Base-by-base conservation (phyloP, 2,888 invertebrate genomes). In the Aricia artaxerxes region DNA sequence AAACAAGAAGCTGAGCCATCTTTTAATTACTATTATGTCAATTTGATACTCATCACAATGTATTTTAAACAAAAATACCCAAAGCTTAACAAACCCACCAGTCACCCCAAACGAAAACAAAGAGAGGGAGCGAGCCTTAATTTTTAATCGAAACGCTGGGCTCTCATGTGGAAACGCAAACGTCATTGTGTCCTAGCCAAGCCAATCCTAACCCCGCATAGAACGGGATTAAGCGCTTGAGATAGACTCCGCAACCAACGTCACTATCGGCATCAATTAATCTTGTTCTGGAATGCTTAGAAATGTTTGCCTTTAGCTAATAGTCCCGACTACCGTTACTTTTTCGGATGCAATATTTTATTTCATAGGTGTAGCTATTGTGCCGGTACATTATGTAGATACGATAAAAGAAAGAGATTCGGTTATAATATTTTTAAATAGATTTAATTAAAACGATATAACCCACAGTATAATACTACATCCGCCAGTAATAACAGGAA, bases 101-200 rank as follows among this genome's bases (percentile, higher is more conserved):
- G 49, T 57, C 57, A 57, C 57, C 57, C 57, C 57, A 57, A 16
- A 57, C 57, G 16, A 16, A 4, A 57, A 57, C 57, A 57, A 57
- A 57, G 57, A 57, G 57, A 1, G 73, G 9, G 16, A 16, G 24
- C 24, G 11, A n/a, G n/a, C 16, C n/a, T 40, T 16, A 40, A 44
- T 75, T 76, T 57, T 35, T 57, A 57, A 76, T 76, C 53, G 76
- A 76, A 57, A n/a, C 44, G 31, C 9, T 38, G 73, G 9, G 73
- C 44, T 57, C 57, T 76, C 76, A 53, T 16, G 76, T 76, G 76
- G 76, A 76, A 76, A 76, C 35, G 35, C 53, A 57, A 76, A 76
- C 53, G 49, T 76, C 53, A 76, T 75, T 76, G 57, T 57, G 57
- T 76, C 76, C 76, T 35, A 76, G 53, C 53, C 53, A 57, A 76